phyloP scores from a whole-genome alignment of 2,113 vertebrate species.

The Phodopus roborovskii region DNA sequence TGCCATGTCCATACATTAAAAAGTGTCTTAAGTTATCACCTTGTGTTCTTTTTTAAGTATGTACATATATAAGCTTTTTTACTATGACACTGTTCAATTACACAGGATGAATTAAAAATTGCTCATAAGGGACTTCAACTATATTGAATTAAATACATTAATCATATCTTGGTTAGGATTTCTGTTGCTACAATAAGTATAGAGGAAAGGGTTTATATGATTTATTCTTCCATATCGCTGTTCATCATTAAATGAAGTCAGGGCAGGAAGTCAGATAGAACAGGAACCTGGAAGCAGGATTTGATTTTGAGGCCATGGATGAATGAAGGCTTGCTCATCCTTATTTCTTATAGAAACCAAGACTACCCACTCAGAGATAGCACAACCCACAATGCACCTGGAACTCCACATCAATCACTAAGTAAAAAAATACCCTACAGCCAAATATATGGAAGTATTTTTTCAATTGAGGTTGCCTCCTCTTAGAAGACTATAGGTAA shows the following conservation, averaged over 20 bases:
- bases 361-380: too few species aligned
- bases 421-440: too few species aligned
- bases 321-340: background rate
- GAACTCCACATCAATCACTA: too few species aligned
- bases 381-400: background rate
- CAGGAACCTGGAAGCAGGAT: background rate
- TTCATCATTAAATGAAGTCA: background rate
- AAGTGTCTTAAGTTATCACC: background rate
- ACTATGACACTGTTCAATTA: background rate
- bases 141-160: background rate
- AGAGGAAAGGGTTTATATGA: background rate
- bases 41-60: background rate
- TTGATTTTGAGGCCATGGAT: background rate
- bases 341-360: background rate
- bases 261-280: background rate
- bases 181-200: background rate
- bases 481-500: background rate
- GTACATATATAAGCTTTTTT: background rate
- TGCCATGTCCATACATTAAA: background rate
- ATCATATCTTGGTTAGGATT: background rate
- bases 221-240: background rate
- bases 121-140: background rate
- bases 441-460: background rate
- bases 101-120: background rate
- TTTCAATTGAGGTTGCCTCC: background rate